phyloP scores from a whole-genome alignment of 2,797 vertebrate genomes.

The Lacerta bilineata region DNA sequence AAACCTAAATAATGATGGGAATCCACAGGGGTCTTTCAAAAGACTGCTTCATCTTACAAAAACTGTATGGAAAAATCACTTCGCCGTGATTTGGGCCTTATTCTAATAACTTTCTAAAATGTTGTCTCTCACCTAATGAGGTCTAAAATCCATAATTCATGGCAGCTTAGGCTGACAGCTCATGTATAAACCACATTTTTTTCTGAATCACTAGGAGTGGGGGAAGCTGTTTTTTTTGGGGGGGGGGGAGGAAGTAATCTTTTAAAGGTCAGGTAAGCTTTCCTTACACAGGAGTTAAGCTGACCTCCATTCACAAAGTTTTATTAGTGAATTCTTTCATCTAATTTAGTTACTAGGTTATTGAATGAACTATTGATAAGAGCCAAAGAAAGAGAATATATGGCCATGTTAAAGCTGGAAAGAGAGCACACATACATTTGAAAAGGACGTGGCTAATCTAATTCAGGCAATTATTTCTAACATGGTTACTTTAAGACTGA shows the following conservation, averaged over 20 bases:
- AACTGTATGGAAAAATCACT: background rate
- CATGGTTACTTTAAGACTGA: conserved; percentile 41
- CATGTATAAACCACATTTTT: background rate
- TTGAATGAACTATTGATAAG: conserved; percentile 29
- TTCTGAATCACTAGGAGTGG: background rate
- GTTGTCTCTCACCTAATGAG: background rate
- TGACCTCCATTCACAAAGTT: conserved; percentile 8
- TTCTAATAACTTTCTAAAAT: background rate
- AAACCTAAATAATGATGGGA: background rate
- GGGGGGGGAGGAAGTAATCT: background rate
- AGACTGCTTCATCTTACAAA: background rate
- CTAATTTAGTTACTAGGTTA: background rate
- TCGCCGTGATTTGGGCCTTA: background rate
- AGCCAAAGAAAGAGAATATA: conserved; percentile 1
- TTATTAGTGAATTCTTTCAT: background rate
- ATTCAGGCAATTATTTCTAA: conserved; percentile 50
- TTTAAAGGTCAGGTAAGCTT: background rate
- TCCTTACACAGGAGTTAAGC: background rate
- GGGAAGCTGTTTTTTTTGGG: background rate
- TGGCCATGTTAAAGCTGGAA: conserved; percentile 25
- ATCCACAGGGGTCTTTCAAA: background rate
- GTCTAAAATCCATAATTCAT: conserved; percentile 5
- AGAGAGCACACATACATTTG: conserved; percentile 30
- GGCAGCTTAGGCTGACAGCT: background rate
- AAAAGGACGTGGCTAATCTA: conserved; percentile 41